phyloP scores from a whole-genome alignment of 2,888 invertebrate species.

The Keiferia lycopersicella region DNA sequence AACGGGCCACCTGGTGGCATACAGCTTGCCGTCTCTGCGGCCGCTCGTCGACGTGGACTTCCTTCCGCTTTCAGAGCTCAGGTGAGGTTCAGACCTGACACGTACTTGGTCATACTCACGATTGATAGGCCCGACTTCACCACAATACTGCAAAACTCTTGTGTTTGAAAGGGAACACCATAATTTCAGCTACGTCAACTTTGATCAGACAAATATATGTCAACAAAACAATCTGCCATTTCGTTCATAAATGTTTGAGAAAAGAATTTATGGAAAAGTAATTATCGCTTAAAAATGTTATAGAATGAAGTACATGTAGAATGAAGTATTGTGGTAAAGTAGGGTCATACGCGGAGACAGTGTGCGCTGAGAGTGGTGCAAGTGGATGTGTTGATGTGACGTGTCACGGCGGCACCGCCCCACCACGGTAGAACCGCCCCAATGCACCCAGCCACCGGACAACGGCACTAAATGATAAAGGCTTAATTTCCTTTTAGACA shows the following conservation, averaged over 20 bases:
- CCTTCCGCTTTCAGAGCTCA: slow-evolving; percentile 95
- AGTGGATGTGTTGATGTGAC: slow-evolving; percentile 35
- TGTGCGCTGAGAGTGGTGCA: slow-evolving; percentile 20
- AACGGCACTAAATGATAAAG: slow-evolving; percentile 80
- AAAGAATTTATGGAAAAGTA: too few species aligned
- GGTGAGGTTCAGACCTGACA: slow-evolving; percentile 79
- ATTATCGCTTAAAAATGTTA: too few species aligned
- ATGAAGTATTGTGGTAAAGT: not conserved
- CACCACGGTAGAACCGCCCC: slow-evolving; percentile 46
- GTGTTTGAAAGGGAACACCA: not conserved
- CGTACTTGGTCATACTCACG: not conserved
- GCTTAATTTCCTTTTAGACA: slow-evolving; percentile 53
- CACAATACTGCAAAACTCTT: not conserved
- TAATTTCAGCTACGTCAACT: not conserved
- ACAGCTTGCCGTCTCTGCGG: slow-evolving; percentile 97
- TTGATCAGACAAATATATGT: too few species aligned
- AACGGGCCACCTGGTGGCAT: slow-evolving; percentile 95
- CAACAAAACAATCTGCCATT: too few species aligned
- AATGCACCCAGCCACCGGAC: slow-evolving; percentile 50
- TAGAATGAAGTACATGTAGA: not conserved
- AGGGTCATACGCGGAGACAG: not conserved
- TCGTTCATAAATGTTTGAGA: too few species aligned
- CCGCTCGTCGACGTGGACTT: slow-evolving; percentile 96
- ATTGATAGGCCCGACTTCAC: not conserved
- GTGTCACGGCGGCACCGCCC: slow-evolving; percentile 36